These are phyloP conservation scores for Momotus momota DNA, from an alignment of 2,797 vertebrate species.

Conservation along the genomic window DNA sequence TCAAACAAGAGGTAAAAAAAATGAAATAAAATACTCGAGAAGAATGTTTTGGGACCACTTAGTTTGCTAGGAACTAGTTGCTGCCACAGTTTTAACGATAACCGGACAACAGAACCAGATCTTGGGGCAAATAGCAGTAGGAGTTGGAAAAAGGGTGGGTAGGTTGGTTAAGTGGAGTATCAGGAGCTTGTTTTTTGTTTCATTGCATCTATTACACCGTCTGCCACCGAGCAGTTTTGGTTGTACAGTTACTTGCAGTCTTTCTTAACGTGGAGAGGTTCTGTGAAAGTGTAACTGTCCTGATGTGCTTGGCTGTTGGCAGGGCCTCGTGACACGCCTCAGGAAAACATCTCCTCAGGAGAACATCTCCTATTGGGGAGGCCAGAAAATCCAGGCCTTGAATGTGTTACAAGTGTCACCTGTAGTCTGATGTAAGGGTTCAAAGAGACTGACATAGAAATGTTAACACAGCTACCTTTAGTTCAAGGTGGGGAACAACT, in stretches of 20 bases:
- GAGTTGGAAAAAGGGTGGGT: neutral
- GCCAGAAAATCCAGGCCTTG: neutral
- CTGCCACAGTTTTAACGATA: neutral
- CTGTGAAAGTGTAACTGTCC: neutral
- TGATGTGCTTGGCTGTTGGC: neutral
- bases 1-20: conserved; percentile 91
- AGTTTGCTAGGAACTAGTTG: neutral
- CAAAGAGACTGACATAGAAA: fast-evolving
- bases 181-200: neutral
- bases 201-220: fast-evolving
- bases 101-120: neutral
- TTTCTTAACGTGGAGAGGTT: neutral
- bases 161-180: neutral
- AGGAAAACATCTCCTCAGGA: neutral
- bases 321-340: neutral
- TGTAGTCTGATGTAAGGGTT: neutral
- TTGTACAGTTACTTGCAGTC: neutral
- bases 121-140: neutral
- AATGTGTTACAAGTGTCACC: neutral
- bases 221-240: neutral
- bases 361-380: neutral
- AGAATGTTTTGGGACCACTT: neutral
- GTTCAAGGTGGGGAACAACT: neutral
- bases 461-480: neutral
- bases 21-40: neutral